Evolutionary conservation across 2,113 vertebrate species (phyloP).

Genomic region (Suricata suricatta): DNA sequence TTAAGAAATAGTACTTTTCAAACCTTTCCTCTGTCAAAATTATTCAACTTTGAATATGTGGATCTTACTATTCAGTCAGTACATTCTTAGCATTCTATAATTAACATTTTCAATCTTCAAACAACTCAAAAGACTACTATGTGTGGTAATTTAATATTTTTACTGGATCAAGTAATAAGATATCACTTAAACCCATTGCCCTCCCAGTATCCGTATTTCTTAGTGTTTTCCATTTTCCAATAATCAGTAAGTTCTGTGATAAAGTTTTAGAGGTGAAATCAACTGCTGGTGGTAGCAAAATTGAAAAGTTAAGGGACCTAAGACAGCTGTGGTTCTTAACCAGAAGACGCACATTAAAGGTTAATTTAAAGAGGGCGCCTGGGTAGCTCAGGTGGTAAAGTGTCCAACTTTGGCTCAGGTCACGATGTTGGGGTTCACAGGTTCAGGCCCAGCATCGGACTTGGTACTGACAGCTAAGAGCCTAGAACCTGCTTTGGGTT

Average conservation of each 20-base stretch:
- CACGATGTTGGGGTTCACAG: too few species aligned
- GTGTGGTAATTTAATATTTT: neutral
- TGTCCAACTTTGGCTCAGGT: too few species aligned
- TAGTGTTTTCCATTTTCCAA: neutral
- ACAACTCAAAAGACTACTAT: slow-evolving; percentile 30
- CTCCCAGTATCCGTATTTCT: neutral
- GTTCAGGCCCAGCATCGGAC: too few species aligned
- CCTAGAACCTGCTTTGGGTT: too few species aligned
- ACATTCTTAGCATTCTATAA: neutral
- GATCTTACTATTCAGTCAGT: neutral
- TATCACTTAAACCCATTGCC: neutral
- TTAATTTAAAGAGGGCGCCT: neutral
- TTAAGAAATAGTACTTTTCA: slow-evolving; percentile 3
- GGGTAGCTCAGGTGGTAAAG: too few species aligned
- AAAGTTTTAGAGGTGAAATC: neutral
- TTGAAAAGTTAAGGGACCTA: neutral
- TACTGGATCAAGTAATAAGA: neutral
- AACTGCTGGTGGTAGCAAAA: neutral
- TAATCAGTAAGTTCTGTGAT: neutral
- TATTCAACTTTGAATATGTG: slow-evolving; percentile 15
- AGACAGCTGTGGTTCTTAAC: neutral
- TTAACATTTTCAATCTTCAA: neutral
- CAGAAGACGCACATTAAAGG: neutral
- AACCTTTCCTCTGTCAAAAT: neutral
- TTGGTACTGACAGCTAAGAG: too few species aligned